A percentile compares a stretch with the other conserved stretches of the same genome.
These are phyloP conservation scores for Corapipo altera DNA, from an alignment of 2,113 vertebrate genomes.

Conservation along the genomic window DNA sequence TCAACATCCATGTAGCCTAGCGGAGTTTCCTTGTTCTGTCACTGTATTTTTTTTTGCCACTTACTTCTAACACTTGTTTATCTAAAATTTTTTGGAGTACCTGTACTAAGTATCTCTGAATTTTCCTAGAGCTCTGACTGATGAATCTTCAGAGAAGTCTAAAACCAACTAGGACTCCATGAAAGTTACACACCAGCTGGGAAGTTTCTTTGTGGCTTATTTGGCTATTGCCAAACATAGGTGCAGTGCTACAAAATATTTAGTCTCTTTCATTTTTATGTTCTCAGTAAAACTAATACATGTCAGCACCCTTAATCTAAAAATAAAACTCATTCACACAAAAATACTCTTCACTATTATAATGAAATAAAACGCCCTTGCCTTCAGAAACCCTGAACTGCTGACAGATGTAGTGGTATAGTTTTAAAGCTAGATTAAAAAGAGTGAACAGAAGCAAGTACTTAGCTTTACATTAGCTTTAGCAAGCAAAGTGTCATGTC, in stretches of 20 bases:
- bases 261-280: background rate
- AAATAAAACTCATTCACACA: constrained; percentile 4
- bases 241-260: background rate
- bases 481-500: background rate
- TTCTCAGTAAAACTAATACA: constrained; percentile 26
- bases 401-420: background rate
- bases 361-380: background rate
- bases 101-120: background rate
- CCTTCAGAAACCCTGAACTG: background rate
- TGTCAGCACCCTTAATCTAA: background rate
- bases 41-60: background rate
- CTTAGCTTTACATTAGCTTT: background rate
- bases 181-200: background rate
- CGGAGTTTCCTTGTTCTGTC: background rate
- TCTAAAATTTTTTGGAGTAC: background rate
- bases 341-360: background rate
- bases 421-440: background rate
- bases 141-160: background rate
- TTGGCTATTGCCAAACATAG: background rate
- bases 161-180: background rate
- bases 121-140: background rate
- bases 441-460: background rate
- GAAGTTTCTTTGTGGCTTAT: background rate
- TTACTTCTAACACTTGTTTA: background rate
- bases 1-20: background rate